Conservation (phyloP, 2,797 vertebrate species). For the Silurus aristotelis region DNA sequence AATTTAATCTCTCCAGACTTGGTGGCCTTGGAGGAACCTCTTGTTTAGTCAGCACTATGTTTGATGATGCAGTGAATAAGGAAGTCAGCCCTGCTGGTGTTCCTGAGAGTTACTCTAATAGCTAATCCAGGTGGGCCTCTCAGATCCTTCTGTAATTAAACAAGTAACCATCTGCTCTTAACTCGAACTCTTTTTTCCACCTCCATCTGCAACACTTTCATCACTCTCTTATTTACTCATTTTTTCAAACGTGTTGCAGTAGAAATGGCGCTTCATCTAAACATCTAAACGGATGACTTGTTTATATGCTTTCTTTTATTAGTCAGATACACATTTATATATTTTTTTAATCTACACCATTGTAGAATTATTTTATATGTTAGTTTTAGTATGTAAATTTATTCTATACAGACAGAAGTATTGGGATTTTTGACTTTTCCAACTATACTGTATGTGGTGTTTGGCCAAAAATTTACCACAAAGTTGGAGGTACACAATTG, state of each 20-base stretch:
- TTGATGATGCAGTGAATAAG: conserved; percentile 17
- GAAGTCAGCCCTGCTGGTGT: neutral
- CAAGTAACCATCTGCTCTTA: conserved; percentile 49
- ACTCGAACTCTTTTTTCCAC: conserved; percentile 23
- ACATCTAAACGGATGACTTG: neutral
- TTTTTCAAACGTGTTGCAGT: neutral
- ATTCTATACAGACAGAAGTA: no score
- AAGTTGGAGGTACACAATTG: no score
- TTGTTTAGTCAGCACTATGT: neutral
- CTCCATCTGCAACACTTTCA: conserved; percentile 42
- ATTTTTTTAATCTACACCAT: neutral
- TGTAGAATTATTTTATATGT: neutral
- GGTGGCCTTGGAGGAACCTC: conserved; percentile 8
- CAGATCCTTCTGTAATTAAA: conserved; percentile 46
- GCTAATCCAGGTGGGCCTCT: conserved; percentile 43
- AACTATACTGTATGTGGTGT: no score
- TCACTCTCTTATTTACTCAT: neutral
- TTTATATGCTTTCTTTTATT: neutral
- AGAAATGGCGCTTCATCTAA: neutral
- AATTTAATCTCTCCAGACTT: conserved; percentile 1
- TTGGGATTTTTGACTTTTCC: no score
- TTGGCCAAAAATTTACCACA: no score
- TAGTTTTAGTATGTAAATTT: no score
- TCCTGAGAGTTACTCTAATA: conserved; percentile 11
- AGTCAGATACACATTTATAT: neutral